Conservation (phyloP, 2,888 invertebrate genomes). For the Crepidodera aurea region DNA sequence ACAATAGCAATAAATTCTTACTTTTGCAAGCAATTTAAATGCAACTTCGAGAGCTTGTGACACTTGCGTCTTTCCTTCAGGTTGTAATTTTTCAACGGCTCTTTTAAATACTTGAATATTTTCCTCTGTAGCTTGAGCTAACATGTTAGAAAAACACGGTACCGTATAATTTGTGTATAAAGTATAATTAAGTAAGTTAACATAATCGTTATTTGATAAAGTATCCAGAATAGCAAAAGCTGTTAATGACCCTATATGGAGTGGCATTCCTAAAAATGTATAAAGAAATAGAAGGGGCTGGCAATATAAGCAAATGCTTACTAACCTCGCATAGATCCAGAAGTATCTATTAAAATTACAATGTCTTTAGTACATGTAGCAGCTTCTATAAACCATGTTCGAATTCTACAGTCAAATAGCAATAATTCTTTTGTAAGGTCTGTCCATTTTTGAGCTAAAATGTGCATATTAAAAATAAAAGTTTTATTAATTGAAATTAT, state of each 20-base stretch:
- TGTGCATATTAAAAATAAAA: not conserved
- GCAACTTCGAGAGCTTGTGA: constrained; percentile 83
- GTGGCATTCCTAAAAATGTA: constrained; percentile 56
- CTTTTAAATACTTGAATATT: constrained; percentile 79
- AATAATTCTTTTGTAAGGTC: constrained; percentile 48
- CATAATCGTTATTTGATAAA: constrained; percentile 96
- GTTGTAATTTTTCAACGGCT: constrained; percentile 71
- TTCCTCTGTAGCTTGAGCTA: constrained; percentile 90
- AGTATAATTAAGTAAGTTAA: constrained; percentile 89
- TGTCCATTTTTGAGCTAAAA: constrained; percentile 53
- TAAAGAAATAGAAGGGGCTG: not conserved
- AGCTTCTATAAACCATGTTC: constrained; percentile 97
- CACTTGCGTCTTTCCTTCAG: constrained; percentile 85
- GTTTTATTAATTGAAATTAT: too few relatives aligned
- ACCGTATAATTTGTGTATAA: constrained; percentile 76
- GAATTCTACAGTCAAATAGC: constrained; percentile 90
- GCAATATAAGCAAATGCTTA: not conserved
- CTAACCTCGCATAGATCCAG: constrained; percentile 94
- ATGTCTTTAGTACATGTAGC: constrained; percentile 98
- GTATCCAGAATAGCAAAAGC: constrained; percentile 90
- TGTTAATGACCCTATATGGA: constrained; percentile 84
- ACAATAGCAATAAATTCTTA: constrained; percentile 62
- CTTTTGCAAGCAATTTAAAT: constrained; percentile 80
- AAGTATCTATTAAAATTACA: constrained; percentile 91
- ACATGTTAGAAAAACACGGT: constrained; percentile 81